Evolutionary conservation across 2,797 vertebrate species (phyloP), one percentile per base, ranked within the genome.

Genomic region (Epinephelus awoara): DNA sequence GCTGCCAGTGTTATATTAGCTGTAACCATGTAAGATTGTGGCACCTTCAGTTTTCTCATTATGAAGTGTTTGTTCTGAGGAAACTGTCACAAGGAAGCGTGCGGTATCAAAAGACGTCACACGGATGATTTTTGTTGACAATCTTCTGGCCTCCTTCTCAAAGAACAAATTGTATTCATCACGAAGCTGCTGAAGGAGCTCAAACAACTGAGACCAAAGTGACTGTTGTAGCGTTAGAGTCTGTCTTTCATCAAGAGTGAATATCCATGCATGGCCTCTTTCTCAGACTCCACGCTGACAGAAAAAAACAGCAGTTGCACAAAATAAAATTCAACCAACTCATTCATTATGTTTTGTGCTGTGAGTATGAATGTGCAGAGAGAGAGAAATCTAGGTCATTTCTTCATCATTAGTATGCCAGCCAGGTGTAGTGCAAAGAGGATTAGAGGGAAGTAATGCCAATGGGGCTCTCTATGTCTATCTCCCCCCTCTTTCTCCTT

Each of bases 341-440:
- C 76, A 84, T 80, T 91, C 75, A 83, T 85, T 83, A 59, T 49
- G 69, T 80, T 88, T 80, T 85, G 69, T 75, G 69, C 72, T 65
- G 42, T 17, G 50, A 73, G 70, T 72, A 78, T 75, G 68, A 87
- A 84, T 87, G 83, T 74, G 66, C 62, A 19, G 23, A 50, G 50
- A 85, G 67, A 79, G 67, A 79, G 46, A 89, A 93, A 93, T 92
- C 88, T 93, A 82, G 92, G 91, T 90, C 92, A 90, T 91, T 93
- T 88, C 75, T 85, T 79, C 77, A 72, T 90, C 90, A 92, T 93
- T 92, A 92, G 91, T 88, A 93, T 93, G 90, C 92, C 80, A 92
- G 81, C 90, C 92, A 93, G 93, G 92, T 94, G 89, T 88, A 79
- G 76, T n/a, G 18, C 85, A 91, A 90, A 92, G 88, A 91, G 88